Percentiles rank a stretch among this genome's conserved stretches.
These are phyloP conservation scores for Gadus chalcogrammus DNA, from an alignment of 2,113 vertebrate genomes.

Conservation along the genomic window DNA sequence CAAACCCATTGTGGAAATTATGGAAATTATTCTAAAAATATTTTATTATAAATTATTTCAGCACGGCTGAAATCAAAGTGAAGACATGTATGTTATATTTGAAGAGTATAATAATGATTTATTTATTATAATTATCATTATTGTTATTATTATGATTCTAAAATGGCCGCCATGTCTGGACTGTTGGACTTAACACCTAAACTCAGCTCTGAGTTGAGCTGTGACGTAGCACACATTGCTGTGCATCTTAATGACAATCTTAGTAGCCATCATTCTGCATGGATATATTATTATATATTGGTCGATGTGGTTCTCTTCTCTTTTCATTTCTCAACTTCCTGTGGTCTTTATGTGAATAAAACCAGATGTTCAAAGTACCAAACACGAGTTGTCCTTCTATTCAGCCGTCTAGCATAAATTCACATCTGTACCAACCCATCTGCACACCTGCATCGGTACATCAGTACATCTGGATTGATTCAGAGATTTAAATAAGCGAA, in stretches of 20 bases:
- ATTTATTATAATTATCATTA: not conserved
- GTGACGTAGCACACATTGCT: conserved; percentile 42
- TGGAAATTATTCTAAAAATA: conserved; percentile 8
- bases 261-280: conserved; percentile 40
- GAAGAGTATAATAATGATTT: not conserved
- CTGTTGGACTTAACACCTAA: not conserved
- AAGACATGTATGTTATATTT: not conserved
- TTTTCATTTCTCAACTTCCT: not conserved
- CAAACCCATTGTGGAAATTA: conserved; percentile 25
- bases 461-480: not conserved
- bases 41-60: conserved; percentile 13
- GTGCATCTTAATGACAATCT: conserved; percentile 41
- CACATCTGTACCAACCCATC: not conserved
- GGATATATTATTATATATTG: conserved; percentile 6
- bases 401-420: not conserved
- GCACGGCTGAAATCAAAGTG: too few relatives aligned
- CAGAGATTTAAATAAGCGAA: not conserved
- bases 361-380: not conserved
- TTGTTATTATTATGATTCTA: too few relatives aligned
- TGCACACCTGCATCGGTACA: not conserved
- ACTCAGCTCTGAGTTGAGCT: conserved; percentile 23
- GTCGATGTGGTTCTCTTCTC: too few relatives aligned
- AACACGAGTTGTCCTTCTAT: not conserved
- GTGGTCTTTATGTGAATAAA: conserved; percentile 4
- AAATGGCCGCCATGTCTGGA: not conserved